Conservation (phyloP, 2,797 vertebrate genomes). For the Austrolebias charrua region DNA sequence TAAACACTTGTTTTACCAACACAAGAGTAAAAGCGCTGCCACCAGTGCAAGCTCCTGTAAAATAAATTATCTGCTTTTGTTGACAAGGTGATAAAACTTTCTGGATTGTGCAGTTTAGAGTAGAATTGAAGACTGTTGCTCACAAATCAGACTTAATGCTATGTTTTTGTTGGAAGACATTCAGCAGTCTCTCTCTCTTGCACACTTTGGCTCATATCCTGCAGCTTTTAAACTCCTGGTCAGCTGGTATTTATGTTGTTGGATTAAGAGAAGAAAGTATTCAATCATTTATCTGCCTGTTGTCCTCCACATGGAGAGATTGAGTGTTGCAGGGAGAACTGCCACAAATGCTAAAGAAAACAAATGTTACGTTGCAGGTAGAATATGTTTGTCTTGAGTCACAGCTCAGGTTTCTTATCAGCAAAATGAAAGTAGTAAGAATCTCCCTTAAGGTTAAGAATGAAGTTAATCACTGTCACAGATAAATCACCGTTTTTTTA, state of each 20-base stretch:
- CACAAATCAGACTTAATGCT: background rate
- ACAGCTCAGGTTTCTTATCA: no score
- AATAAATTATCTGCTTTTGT: background rate
- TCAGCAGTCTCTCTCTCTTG: background rate
- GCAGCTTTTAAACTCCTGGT: background rate
- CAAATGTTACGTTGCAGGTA: background rate
- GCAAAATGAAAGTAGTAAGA: no score
- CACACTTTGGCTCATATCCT: background rate
- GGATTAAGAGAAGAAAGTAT: conserved; percentile 37
- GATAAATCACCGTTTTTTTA: background rate
- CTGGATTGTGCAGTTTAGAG: background rate
- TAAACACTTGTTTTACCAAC: background rate
- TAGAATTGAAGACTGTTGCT: background rate
- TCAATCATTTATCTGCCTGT: background rate
- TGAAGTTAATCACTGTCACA: no score
- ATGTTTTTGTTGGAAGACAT: conserved; percentile 22
- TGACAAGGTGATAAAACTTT: conserved; percentile 2
- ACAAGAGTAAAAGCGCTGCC: background rate
- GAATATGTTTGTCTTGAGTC: no score
- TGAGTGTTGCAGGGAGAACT: background rate
- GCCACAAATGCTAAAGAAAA: background rate
- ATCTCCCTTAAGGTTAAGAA: no score
- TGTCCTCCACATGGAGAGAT: background rate
- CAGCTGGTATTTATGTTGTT: conserved; percentile 15
- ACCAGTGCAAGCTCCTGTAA: background rate